Evolutionary conservation across 64 coral and sea anemone genomes (phyloP), one percentile per base, ranked within the genome.

Genomic region (Trachythela sp.): DNA sequence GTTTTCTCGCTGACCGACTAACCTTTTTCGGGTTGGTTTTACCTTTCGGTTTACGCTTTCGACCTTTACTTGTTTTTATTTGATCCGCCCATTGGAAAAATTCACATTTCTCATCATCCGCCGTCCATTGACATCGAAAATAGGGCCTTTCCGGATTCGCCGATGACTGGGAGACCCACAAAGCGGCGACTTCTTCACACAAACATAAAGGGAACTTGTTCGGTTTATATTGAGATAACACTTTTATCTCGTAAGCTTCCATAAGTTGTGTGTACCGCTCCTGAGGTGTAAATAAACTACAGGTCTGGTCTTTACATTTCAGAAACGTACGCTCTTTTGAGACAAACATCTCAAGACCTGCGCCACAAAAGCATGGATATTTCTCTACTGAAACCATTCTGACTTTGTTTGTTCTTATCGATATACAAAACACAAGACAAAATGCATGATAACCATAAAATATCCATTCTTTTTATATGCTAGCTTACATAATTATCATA

Each of bases 71-170:
- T 72, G 17, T 72, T 72, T 26, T 72, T 24, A 26, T 7, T 26
- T 35, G 17, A 35, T 72, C 68, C 32, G 68, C 68, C 68, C 68
- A 72, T 72, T 72, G 24, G 68, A 72, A 72, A 72, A 72, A 72
- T 10, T 72, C 68, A 26, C 68, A 72, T 26, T 72, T 72, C 29
- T 72, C 68, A 10, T 72, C 68, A 1, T 26, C n/a, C 24, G 24
- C 68, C 68, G 68, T 72, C 24, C 32, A 26, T 26, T 72, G 68
- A 72, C 68, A 72, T 72, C 32, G 24, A 35, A 72, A 72, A 72
- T 30, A 72, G n/a, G 68, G 68, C 11, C 68, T 26, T 26, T 30
- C 24, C n/a, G 68, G 68, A 35, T 72, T 72, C 26, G 24, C 68
- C 1, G 32, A 11, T 26, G 68, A 72, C 24, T 72, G 68, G 9